These are phyloP conservation scores for Psittacula echo DNA, from an alignment of 2,797 vertebrate genomes.

Conservation along the genomic window DNA sequence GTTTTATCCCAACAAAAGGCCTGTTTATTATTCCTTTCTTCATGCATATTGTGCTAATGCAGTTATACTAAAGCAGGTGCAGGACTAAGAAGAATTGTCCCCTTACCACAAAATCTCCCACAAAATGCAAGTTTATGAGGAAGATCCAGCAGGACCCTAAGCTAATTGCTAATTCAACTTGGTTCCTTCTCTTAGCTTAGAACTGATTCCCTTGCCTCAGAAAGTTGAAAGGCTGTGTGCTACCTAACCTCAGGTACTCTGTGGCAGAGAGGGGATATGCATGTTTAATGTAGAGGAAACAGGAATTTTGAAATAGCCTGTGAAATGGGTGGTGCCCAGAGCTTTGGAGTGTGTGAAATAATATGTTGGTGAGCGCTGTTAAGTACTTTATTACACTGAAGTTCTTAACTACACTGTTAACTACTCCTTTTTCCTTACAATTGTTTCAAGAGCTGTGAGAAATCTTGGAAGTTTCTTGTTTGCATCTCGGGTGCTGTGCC, in stretches of 20 bases:
- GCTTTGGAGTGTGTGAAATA: not conserved
- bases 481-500: not conserved
- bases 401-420: not conserved
- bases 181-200: not conserved
- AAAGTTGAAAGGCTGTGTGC: not conserved
- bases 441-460: not conserved
- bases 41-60: not conserved
- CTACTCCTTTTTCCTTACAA: not conserved
- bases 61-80: not conserved
- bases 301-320: not conserved
- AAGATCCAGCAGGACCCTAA: not conserved
- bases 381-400: not conserved
- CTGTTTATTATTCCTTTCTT: not conserved
- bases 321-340: not conserved
- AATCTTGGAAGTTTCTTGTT: not conserved
- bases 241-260: not conserved
- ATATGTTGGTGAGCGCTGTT: not conserved
- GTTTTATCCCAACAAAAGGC: not conserved
- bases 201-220: not conserved
- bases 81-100: not conserved
- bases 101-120: not conserved
- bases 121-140: not conserved
- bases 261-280: accelerated
- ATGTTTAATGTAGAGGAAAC: accelerated
- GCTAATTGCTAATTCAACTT: not conserved